Conservation (phyloP, 2,797 vertebrate genomes). For the Megalops cyprinoides region DNA sequence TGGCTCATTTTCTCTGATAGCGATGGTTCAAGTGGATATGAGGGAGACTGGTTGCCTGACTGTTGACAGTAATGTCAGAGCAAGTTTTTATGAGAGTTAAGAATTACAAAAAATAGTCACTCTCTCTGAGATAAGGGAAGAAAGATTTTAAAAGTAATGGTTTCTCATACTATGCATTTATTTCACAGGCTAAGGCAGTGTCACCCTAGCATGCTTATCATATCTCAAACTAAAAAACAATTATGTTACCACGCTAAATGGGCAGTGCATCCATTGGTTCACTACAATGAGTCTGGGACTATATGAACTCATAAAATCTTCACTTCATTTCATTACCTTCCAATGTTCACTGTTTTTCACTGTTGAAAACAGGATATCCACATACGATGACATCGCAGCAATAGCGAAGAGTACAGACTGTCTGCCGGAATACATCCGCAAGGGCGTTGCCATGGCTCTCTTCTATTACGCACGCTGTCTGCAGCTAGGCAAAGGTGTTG, state of each 20-base stretch:
- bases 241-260: background rate
- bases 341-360: too few species aligned
- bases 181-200: background rate
- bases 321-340: too few species aligned
- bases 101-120: background rate
- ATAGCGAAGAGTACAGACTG: constrained; percentile 66
- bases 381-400: constrained; percentile 59
- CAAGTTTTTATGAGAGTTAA: background rate
- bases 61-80: background rate
- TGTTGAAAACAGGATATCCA: constrained; percentile 57
- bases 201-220: background rate
- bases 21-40: background rate
- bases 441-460: constrained; percentile 71
- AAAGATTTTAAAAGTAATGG: too few species aligned
- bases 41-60: too few species aligned
- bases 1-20: constrained; percentile 15
- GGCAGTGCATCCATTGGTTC: background rate
- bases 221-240: background rate
- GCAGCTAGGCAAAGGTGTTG: constrained; percentile 69
- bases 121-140: background rate
- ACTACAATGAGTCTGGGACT: background rate
- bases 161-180: background rate
- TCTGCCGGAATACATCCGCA: constrained; percentile 64
- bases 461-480: constrained; percentile 79
- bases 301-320: background rate